A percentile compares a stretch with the other conserved stretches of the same genome.
These are phyloP conservation scores for Doryteuthis pealeii DNA, from an alignment of 1,140 invertebrate genomes.

Conservation along the genomic window DNA sequence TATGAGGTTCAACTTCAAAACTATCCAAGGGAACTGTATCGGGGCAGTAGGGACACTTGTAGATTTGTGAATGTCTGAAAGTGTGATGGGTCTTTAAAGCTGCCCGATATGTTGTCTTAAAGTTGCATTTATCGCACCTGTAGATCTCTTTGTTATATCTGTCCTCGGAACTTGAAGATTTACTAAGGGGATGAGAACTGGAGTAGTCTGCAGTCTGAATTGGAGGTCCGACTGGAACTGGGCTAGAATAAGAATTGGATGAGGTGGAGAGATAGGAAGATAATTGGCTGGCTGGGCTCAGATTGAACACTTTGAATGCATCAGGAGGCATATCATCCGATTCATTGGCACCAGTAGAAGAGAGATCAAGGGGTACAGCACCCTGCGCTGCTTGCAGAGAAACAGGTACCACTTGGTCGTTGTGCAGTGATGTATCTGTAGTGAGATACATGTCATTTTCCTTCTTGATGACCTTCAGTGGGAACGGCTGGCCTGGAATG, in stretches of 20 bases:
- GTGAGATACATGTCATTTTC: not conserved
- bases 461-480: not conserved
- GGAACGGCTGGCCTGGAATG: not conserved
- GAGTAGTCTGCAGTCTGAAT: not conserved
- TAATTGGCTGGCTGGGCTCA: not conserved
- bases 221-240: not conserved
- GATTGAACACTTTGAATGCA: conserved; percentile 11
- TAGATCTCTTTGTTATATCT: not conserved
- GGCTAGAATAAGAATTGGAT: not conserved
- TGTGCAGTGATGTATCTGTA: not conserved
- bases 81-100: conserved; percentile 4
- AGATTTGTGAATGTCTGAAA: conserved; percentile 13
- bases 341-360: not conserved
- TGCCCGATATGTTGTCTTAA: conserved; percentile 8
- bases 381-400: not conserved
- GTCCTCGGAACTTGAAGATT: not conserved
- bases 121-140: conserved; percentile 10
- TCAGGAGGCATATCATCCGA: not conserved
- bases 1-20: conserved; percentile 14
- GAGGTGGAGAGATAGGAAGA: not conserved
- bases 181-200: not conserved
- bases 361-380: not conserved
- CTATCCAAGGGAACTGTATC: conserved; percentile 6
- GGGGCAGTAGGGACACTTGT: conserved; percentile 7
- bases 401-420: not conserved